These are phyloP conservation scores for Naso thynnoides DNA, from an alignment of 2,797 vertebrate species.

Conservation along the genomic window DNA sequence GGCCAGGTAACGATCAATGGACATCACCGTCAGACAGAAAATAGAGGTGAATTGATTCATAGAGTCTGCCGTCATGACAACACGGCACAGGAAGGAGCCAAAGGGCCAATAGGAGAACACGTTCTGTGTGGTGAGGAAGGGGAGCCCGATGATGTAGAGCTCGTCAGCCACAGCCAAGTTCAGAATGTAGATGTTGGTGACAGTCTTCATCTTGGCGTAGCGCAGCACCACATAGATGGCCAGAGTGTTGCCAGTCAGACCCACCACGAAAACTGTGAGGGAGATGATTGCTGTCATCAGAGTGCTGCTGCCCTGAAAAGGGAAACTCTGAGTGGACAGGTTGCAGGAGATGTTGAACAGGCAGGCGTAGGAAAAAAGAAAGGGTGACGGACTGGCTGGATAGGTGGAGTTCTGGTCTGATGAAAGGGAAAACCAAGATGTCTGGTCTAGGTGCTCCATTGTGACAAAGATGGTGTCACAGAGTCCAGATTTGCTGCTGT, in stretches of 20 bases:
- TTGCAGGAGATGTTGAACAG: conserved; percentile 73
- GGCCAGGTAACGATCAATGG: conserved; percentile 94
- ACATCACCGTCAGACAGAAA: conserved; percentile 98
- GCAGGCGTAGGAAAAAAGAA: conserved; percentile 35
- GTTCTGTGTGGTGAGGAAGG: conserved; percentile 95
- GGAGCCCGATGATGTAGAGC: conserved; percentile 95
- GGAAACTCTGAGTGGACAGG: conserved; percentile 75
- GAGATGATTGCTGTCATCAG: conserved; percentile 92
- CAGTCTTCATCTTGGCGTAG: conserved; percentile 92
- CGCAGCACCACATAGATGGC: conserved; percentile 95
- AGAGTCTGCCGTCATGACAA: conserved; percentile 95
- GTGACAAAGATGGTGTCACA: conserved; percentile 1
- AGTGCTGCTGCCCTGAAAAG: conserved; percentile 88
- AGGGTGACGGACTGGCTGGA: conserved; percentile 23
- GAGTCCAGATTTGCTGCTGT: not conserved
- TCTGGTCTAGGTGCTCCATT: conserved; percentile 72
- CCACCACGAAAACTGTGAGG: conserved; percentile 92
- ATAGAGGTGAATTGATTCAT: conserved; percentile 99
- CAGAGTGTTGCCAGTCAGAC: conserved; percentile 93
- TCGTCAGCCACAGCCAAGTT: conserved; percentile 96
- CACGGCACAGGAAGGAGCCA: conserved; percentile 93
- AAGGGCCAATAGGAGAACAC: conserved; percentile 98
- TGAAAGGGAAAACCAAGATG: conserved; percentile 45
- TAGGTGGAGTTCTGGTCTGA: conserved; percentile 66
- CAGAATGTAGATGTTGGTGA: conserved; percentile 96